Percentiles rank a stretch among this genome's conserved stretches.
phyloP scores from a whole-genome alignment of 2,888 invertebrate genomes.

The Operophtera brumata region DNA sequence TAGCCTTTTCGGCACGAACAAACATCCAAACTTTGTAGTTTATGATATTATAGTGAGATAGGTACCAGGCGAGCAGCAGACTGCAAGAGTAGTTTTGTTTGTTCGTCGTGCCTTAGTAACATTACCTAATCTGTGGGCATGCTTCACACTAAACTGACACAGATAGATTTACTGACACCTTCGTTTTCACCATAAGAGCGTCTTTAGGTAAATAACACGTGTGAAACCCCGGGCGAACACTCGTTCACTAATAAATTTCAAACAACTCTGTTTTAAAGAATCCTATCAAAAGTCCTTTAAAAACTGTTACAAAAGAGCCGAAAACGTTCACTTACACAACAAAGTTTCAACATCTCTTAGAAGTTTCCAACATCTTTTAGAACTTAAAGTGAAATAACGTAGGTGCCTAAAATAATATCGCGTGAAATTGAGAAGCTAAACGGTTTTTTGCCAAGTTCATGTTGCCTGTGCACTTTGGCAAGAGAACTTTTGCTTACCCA shows the following conservation, averaged over 20 bases:
- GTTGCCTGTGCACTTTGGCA: slow-evolving; percentile 10
- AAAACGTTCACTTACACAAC: slow-evolving; percentile 21
- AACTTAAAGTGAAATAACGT: slow-evolving; percentile 24
- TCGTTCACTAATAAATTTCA: slow-evolving; percentile 29
- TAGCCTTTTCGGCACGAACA: no score
- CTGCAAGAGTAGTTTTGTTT: no score
- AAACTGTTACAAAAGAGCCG: slow-evolving; percentile 21
- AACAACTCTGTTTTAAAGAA: slow-evolving; percentile 25
- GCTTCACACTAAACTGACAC: no score
- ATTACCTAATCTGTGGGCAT: no score
- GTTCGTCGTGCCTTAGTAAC: no score
- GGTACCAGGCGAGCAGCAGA: no score
- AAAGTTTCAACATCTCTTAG: slow-evolving; percentile 24
- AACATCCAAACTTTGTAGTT: no score
- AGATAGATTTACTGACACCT: no score
- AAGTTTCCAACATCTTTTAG: slow-evolving; percentile 22
- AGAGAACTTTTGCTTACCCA: background rate
- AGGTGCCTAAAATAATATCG: slow-evolving; percentile 20
- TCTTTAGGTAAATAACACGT: no score
- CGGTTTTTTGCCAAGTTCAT: slow-evolving; percentile 9
- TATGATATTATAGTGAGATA: no score
- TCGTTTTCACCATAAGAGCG: no score
- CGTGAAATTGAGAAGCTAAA: slow-evolving; percentile 5
- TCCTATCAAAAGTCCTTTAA: slow-evolving; percentile 29
- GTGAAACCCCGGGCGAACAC: no score